phyloP scores from a whole-genome alignment of 2,797 vertebrate genomes.

The Muscicapa comitata region DNA sequence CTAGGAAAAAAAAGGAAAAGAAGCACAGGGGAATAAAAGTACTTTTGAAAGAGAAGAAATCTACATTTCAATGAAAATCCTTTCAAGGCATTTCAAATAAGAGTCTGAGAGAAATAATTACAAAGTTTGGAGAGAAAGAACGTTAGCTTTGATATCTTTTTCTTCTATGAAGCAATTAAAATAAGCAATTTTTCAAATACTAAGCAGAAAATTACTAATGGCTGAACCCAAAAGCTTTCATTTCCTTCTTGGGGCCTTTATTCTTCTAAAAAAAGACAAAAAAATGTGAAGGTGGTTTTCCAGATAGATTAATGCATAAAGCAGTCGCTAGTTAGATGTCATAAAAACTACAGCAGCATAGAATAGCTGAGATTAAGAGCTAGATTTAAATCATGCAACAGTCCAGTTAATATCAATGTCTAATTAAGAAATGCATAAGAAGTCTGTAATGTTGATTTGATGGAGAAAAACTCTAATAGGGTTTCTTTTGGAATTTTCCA shows the following conservation, averaged over 20 bases:
- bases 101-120: constrained; percentile 73
- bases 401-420: constrained; percentile 66
- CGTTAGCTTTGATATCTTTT: constrained; percentile 75
- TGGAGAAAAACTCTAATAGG: constrained; percentile 63
- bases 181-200: constrained; percentile 69
- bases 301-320: constrained; percentile 67
- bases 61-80: constrained; percentile 69
- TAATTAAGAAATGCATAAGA: constrained; percentile 75
- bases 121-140: constrained; percentile 70
- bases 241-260: constrained; percentile 68
- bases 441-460: constrained; percentile 71
- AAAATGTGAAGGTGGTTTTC: constrained; percentile 65
- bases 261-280: constrained; percentile 65
- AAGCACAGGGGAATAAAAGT: constrained; percentile 41
- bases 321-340: constrained; percentile 60
- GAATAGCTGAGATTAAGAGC: constrained; percentile 70
- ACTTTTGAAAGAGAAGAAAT: constrained; percentile 69
- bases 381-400: constrained; percentile 67
- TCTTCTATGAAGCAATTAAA: constrained; percentile 74
- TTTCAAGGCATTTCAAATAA: constrained; percentile 73
- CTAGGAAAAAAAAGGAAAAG: constrained; percentile 1
- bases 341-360: constrained; percentile 68
- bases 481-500: constrained; percentile 66
- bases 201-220: constrained; percentile 72
- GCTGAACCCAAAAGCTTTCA: constrained; percentile 69